Percentiles rank a stretch among this genome's conserved stretches.
phyloP scores from a whole-genome alignment of 2,888 invertebrate species.

The Malthinus seriepunctatus region DNA sequence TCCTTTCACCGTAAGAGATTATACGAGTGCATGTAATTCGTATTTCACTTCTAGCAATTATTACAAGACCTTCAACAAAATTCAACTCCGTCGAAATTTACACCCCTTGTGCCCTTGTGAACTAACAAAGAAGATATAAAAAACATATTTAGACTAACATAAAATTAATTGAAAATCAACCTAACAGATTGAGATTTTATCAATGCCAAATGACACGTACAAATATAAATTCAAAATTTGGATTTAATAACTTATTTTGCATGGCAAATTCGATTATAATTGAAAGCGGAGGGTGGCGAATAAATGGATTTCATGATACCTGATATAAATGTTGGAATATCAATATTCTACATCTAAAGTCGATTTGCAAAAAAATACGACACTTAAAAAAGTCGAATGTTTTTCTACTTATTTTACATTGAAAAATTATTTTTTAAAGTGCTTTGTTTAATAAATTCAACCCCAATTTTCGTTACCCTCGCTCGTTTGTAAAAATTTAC shows the following conservation, averaged over 20 bases:
- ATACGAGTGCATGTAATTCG: no score
- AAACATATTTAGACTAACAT: background rate
- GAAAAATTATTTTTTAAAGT: background rate
- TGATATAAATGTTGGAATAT: slow-evolving; percentile 14
- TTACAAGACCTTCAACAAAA: background rate
- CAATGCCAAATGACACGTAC: slow-evolving; percentile 15
- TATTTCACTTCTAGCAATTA: background rate
- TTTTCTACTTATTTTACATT: no score
- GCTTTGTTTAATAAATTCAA: no score
- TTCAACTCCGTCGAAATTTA: no score
- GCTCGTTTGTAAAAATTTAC: no score
- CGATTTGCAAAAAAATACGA: no score
- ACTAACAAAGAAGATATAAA: no score
- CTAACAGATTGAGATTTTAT: slow-evolving; percentile 17
- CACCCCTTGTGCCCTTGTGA: no score
- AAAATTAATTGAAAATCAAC: slow-evolving; percentile 12
- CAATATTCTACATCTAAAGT: slow-evolving; percentile 4
- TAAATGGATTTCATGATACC: slow-evolving; percentile 25
- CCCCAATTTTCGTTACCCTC: no score
- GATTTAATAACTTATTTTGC: slow-evolving; percentile 27
- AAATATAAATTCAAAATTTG: slow-evolving; percentile 22
- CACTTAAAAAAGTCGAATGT: no score
- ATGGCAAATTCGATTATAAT: slow-evolving; percentile 26
- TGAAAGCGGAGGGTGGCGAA: slow-evolving; percentile 22
- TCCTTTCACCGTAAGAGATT: no score